Conservation (phyloP, 2,797 vertebrate genomes). For the Acanthiza pusilla region DNA sequence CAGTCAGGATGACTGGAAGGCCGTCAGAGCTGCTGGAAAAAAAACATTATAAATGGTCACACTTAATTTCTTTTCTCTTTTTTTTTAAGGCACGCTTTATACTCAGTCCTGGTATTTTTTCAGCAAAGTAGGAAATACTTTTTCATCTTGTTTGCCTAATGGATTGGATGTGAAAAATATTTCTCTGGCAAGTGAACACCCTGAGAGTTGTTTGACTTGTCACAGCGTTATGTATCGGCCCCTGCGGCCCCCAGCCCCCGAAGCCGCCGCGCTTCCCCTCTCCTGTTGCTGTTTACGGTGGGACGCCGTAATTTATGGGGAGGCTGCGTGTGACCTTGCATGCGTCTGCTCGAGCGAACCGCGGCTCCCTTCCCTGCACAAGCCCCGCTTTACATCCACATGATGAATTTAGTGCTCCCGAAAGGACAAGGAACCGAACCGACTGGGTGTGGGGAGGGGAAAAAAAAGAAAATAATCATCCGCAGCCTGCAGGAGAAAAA, state of each 20-base stretch:
- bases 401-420: constrained; percentile 49
- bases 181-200: constrained; percentile 51
- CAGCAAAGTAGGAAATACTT: constrained; percentile 33
- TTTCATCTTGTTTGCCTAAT: constrained; percentile 58
- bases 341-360: background rate
- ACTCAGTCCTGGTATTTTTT: constrained; percentile 5
- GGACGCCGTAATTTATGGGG: constrained; percentile 39
- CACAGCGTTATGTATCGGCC: constrained; percentile 47
- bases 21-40: constrained; percentile 19
- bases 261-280: constrained; percentile 21
- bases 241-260: background rate
- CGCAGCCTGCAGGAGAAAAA: background rate
- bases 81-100: background rate
- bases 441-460: background rate
- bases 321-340: constrained; percentile 64
- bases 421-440: background rate
- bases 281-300: constrained; percentile 38
- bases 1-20: background rate
- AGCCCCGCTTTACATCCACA: constrained; percentile 26
- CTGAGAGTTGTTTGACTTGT: constrained; percentile 59
- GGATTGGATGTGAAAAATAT: constrained; percentile 55
- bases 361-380: background rate
- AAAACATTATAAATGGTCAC: constrained; percentile 5
- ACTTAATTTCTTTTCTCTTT: constrained; percentile 14
- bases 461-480: background rate